A percentile compares a stretch with the other conserved stretches of the same genome.
Evolutionary conservation across 1,140 invertebrate genomes (phyloP).

Genomic region (Gonioctena quinquepunctata): DNA sequence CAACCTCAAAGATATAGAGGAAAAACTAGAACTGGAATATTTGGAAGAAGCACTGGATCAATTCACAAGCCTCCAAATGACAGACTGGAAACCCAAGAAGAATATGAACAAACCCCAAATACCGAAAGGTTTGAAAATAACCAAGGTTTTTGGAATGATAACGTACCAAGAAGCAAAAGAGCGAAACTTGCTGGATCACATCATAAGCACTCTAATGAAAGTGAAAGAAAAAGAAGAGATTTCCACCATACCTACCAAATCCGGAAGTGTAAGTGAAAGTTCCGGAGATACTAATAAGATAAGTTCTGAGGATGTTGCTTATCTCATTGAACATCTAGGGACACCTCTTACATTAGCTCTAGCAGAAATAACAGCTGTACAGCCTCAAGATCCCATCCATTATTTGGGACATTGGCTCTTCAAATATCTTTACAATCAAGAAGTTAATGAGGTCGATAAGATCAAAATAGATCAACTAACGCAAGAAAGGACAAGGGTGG

Average conservation of each 20-base stretch:
- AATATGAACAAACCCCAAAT: slow-evolving; percentile 19
- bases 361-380: slow-evolving; percentile 52
- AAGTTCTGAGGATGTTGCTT: slow-evolving; percentile 48
- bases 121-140: slow-evolving; percentile 31
- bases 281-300: background rate
- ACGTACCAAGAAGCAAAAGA: slow-evolving; percentile 32
- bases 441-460: slow-evolving; percentile 42
- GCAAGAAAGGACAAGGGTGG: slow-evolving; percentile 39
- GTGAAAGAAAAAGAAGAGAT: background rate
- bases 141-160: slow-evolving; percentile 21
- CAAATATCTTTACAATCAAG: slow-evolving; percentile 54
- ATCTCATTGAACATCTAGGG: slow-evolving; percentile 50
- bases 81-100: slow-evolving; percentile 22
- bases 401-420: slow-evolving; percentile 55
- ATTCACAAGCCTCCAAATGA: slow-evolving; percentile 23
- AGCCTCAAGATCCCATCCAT: slow-evolving; percentile 54
- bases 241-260: background rate
- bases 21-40: slow-evolving; percentile 6
- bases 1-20: slow-evolving; percentile 17
- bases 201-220: background rate
- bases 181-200: slow-evolving; percentile 23
- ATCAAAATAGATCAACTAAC: slow-evolving; percentile 43
- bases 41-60: slow-evolving; percentile 20
- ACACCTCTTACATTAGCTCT: slow-evolving; percentile 50
- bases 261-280: background rate